These are phyloP conservation scores for Oenanthe melanoleuca DNA, from an alignment of 2,113 vertebrate species.

Conservation along the genomic window DNA sequence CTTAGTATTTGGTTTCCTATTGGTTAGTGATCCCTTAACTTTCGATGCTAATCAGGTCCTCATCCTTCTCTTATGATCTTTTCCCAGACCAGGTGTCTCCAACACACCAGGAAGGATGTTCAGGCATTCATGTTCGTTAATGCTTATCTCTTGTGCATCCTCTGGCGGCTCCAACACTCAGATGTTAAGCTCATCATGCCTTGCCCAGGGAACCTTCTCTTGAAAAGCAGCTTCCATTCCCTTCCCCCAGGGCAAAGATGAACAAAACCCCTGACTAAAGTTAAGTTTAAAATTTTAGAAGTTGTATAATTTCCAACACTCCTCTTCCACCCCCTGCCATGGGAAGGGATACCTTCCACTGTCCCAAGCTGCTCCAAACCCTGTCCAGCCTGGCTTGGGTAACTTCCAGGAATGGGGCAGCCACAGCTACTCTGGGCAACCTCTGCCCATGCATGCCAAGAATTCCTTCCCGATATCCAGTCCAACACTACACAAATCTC, in stretches of 20 bases:
- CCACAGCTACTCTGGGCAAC: not conserved
- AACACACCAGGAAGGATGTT: not conserved
- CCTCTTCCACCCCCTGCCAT: not conserved
- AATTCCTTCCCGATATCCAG: not conserved
- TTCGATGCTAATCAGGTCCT: not conserved
- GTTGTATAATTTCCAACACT: not conserved
- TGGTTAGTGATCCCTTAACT: not conserved
- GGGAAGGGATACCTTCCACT: not conserved
- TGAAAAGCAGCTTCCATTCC: not conserved
- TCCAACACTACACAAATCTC: not conserved
- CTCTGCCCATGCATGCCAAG: too few species aligned
- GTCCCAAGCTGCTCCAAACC: not conserved
- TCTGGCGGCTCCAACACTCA: not conserved
- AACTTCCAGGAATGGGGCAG: not conserved
- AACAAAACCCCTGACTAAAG: not conserved
- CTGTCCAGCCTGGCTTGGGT: rapidly evolving
- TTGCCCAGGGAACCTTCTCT: not conserved
- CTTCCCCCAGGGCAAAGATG: not conserved
- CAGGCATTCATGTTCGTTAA: rapidly evolving
- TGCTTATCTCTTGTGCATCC: not conserved
- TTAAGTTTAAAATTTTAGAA: not conserved
- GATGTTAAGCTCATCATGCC: not conserved
- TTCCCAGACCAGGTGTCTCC: not conserved
- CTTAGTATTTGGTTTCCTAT: not conserved
- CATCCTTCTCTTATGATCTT: not conserved